These are phyloP conservation scores for Exephanes ischioxanthus DNA, from an alignment of 2,888 invertebrate genomes.

Conservation along the genomic window DNA sequence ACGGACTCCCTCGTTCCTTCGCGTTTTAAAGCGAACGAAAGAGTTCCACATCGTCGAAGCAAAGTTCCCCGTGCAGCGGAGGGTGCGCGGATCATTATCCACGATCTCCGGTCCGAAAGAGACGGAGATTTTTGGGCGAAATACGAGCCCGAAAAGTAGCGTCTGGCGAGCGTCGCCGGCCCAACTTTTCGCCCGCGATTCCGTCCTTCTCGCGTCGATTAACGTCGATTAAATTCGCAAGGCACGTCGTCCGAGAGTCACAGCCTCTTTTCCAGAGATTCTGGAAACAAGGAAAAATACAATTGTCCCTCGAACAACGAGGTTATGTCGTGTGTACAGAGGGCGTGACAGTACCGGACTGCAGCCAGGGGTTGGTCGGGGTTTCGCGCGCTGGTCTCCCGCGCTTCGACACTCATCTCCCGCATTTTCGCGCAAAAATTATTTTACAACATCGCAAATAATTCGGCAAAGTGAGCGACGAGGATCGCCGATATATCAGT, in stretches of 20 bases:
- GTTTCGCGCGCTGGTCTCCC: constrained; percentile 83
- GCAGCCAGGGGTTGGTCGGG: constrained; percentile 82
- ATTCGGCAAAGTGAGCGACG: not conserved
- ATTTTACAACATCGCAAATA: constrained; percentile 54
- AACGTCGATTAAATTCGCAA: not conserved
- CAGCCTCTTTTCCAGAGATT: not conserved
- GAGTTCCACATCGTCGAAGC: not conserved
- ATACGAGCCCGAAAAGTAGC: not conserved
- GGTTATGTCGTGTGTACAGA: constrained; percentile 81
- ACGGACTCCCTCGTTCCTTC: not conserved
- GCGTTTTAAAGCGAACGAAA: not conserved
- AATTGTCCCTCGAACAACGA: not conserved
- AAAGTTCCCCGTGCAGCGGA: not conserved
- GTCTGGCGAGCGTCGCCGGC: constrained; percentile 35
- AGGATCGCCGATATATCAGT: not conserved
- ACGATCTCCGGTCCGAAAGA: not conserved
- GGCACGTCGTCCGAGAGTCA: not conserved
- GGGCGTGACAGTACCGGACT: constrained; percentile 80
- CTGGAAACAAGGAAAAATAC: not conserved
- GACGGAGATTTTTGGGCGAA: not conserved
- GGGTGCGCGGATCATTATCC: not conserved
- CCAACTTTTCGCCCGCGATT: not conserved
- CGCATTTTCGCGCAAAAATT: constrained; percentile 72
- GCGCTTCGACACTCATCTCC: constrained; percentile 77
- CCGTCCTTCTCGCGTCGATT: not conserved